Conservation (phyloP, 2,797 vertebrate genomes). For the Tokudaia tokunoshimensis region DNA sequence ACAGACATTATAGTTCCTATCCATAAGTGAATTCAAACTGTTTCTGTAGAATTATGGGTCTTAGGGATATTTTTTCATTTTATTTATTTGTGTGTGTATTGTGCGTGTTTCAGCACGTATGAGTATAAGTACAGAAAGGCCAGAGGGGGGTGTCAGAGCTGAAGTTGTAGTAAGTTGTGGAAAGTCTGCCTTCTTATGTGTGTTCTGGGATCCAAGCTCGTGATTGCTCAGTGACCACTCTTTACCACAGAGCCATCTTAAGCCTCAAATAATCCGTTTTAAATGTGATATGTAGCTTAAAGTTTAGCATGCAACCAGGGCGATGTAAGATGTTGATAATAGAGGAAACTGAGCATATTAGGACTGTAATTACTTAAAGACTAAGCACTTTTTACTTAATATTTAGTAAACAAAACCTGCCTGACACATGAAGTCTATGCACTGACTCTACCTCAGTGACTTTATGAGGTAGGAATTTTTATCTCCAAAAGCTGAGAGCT, state of each 20-base stretch:
- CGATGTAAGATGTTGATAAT: not conserved
- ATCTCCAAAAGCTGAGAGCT: not conserved
- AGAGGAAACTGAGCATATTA: not conserved
- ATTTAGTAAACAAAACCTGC: not conserved
- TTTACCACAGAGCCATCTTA: not conserved
- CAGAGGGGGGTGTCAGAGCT: not conserved
- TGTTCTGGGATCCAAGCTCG: not conserved
- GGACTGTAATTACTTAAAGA: not conserved
- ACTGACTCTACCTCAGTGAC: not conserved
- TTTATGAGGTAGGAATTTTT: not conserved
- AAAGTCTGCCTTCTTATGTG: not conserved
- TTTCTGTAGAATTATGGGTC: not conserved
- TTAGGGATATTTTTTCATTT: not conserved
- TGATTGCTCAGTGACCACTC: not conserved
- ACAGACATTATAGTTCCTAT: not conserved
- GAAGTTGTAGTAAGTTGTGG: not conserved
- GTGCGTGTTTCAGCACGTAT: not conserved
- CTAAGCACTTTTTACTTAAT: not conserved
- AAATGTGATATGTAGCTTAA: not conserved
- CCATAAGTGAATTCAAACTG: not conserved
- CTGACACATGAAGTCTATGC: not conserved
- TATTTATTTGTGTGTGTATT: not conserved
- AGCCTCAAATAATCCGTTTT: not conserved
- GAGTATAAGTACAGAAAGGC: not conserved
- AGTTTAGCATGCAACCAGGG: not conserved